Evolutionary conservation across 2,888 invertebrate species (phyloP), one percentile per base, ranked within the genome.

Genomic region (Meteorus cinctellus): DNA sequence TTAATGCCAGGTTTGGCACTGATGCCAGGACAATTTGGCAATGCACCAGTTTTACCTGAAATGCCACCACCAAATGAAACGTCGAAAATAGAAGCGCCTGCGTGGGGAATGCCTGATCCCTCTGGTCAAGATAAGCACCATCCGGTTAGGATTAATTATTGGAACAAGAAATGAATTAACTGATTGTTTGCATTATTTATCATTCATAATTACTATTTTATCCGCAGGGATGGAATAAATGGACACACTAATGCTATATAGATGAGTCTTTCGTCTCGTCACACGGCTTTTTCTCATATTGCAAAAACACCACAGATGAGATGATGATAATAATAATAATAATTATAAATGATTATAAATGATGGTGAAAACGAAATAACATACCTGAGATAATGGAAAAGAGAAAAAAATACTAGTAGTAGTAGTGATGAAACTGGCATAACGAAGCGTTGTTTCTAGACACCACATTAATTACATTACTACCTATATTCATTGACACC

Each of bases 221-320:
- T 19, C 65, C 73, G 36, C 86, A 92, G 92, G 91, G 91, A 81
- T 92, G 92, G 92, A 90, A 89, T 84, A 91, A 92, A 86, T 92
- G 92, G 92, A 91, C 90, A 75, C 88, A 89, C 78, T 89, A 84
- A 81, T 79, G 62, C 36, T 55, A 68, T 69, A 63, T 19, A 59
- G 63, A 62, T 72, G 72, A 48, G 72, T 63, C 60, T 41, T 41
- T 62, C n/a, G 41, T 63, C 63, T 63, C 62, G 51, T 41, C 70
- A 75, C 76, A 79, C 68, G 77, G 77, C 80, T 78, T 79, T 79
- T 76, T 78, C 41, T 74, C 72, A 78, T 79, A 80, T 78, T 81
- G 79, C 78, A 77, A 78, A 78, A 78, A 71, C 72, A 79, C 67
- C 72, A 67, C 19, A 31, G 60, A 70, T 31, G 48, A 34, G 55